A percentile compares a stretch with the other conserved stretches of the same genome.
These are phyloP conservation scores for Camelus bactrianus DNA, from an alignment of 2,113 vertebrate genomes.

Conservation along the genomic window DNA sequence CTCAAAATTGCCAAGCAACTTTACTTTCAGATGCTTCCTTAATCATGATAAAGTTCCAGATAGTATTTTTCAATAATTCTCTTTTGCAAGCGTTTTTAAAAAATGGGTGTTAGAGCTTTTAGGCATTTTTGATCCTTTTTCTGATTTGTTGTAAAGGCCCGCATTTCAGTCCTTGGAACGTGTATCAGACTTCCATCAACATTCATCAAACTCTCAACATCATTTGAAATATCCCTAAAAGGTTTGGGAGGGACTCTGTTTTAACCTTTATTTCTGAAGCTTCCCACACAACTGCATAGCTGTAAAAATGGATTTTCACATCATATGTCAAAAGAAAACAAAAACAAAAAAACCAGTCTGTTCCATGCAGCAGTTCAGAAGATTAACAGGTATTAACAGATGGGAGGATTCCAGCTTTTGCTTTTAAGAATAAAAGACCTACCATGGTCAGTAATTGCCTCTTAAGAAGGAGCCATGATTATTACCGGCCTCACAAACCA, in stretches of 20 bases:
- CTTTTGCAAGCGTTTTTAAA: constrained; percentile 59
- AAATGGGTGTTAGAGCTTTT: constrained; percentile 51
- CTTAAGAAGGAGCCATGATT: background rate
- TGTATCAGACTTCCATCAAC: constrained; percentile 60
- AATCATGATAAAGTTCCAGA: constrained; percentile 56
- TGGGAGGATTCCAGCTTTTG: background rate
- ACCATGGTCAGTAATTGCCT: background rate
- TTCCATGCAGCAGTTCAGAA: constrained; percentile 41
- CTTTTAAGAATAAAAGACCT: constrained; percentile 46
- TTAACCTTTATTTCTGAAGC: constrained; percentile 59
- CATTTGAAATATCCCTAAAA: constrained; percentile 65
- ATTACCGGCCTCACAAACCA: background rate
- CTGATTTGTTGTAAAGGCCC: constrained; percentile 39
- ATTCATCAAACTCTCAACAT: constrained; percentile 56
- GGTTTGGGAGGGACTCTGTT: constrained; percentile 45
- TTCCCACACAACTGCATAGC: constrained; percentile 31
- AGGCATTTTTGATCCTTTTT: constrained; percentile 36
- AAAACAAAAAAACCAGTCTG: constrained; percentile 29
- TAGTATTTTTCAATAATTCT: constrained; percentile 66
- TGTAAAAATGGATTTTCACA: constrained; percentile 60
- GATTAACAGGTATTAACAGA: constrained; percentile 53
- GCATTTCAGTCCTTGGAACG: constrained; percentile 52
- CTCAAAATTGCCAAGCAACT: constrained; percentile 66
- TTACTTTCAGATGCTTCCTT: constrained; percentile 69
- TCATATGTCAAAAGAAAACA: constrained; percentile 57